These are phyloP conservation scores for Alcis repandata DNA, from an alignment of 2,888 invertebrate species.

Conservation along the genomic window DNA sequence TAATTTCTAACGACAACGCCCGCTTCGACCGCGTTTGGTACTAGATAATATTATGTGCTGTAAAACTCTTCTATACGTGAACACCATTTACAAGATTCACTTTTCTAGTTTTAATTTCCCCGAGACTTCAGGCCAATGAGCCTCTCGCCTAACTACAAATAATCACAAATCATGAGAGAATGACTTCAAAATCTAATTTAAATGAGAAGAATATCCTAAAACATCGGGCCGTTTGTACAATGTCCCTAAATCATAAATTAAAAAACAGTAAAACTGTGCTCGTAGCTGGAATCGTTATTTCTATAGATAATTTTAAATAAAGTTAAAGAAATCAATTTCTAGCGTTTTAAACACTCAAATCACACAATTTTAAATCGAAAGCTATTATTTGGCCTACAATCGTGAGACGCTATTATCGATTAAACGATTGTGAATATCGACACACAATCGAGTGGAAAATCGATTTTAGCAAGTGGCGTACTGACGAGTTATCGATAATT, in stretches of 20 bases:
- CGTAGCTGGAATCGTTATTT: slow-evolving; percentile 1
- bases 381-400: slow-evolving; percentile 32
- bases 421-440: slow-evolving; percentile 8
- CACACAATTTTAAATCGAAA: slow-evolving; percentile 37
- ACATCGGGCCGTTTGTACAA: slow-evolving; percentile 9
- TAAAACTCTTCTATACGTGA: not conserved
- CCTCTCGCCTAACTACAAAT: not conserved
- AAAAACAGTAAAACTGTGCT: not conserved
- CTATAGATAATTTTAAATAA: not conserved
- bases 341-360: slow-evolving; percentile 35
- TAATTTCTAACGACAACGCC: no score
- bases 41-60: not conserved
- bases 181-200: slow-evolving; percentile 4
- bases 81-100: slow-evolving; percentile 1
- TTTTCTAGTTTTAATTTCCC: not conserved
- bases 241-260: slow-evolving; percentile 4
- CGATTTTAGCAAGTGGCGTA: slow-evolving; percentile 10
- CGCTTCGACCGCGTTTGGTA: not conserved
- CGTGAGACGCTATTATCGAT: slow-evolving; percentile 9
- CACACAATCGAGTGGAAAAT: not conserved
- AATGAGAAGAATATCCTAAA: not conserved
- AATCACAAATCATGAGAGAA: slow-evolving; percentile 8
- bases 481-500: not conserved
- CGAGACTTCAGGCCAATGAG: not conserved
- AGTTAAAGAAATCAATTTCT: slow-evolving; percentile 4